Evolutionary conservation across 2,888 invertebrate species (phyloP).

Genomic region (Cacoxenus indagator): DNA sequence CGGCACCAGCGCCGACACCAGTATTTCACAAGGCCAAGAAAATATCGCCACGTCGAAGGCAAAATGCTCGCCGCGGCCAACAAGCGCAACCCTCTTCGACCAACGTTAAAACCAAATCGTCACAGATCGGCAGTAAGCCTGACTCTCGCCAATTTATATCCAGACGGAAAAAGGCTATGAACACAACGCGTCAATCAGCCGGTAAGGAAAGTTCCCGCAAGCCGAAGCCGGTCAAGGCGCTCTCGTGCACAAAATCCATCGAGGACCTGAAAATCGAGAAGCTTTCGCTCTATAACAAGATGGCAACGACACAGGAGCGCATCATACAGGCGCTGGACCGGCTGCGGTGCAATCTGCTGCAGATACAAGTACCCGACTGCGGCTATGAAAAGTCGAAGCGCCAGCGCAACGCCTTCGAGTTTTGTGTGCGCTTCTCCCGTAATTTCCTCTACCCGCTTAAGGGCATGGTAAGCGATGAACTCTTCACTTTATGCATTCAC

Average conservation of each 20-base stretch:
- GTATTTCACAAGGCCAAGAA: no score
- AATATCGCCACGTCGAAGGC: no score
- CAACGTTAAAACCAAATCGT: no score
- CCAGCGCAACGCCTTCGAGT: constrained; percentile 76
- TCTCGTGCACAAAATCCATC: constrained; percentile 46
- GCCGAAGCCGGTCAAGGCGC: not conserved
- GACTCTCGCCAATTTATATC: no score
- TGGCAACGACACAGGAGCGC: constrained; percentile 61
- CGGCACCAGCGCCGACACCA: no score
- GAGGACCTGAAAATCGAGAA: constrained; percentile 59
- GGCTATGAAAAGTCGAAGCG: constrained; percentile 58
- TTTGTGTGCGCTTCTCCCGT: constrained; percentile 77
- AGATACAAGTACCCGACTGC: constrained; percentile 39
- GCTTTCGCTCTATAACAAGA: constrained; percentile 58
- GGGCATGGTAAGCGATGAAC: constrained; percentile 72
- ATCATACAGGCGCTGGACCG: constrained; percentile 58
- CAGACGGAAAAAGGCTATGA: no score
- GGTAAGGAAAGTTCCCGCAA: not conserved
- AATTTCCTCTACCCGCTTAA: constrained; percentile 81
- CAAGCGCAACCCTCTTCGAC: no score
- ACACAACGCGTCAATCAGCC: not conserved
- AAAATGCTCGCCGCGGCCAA: no score
- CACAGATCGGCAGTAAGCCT: no score
- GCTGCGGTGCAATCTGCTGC: constrained; percentile 50
- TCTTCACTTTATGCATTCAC: no score